Evolutionary conservation across 2,797 vertebrate species (phyloP).

Genomic region (Hylomyscus alleni): DNA sequence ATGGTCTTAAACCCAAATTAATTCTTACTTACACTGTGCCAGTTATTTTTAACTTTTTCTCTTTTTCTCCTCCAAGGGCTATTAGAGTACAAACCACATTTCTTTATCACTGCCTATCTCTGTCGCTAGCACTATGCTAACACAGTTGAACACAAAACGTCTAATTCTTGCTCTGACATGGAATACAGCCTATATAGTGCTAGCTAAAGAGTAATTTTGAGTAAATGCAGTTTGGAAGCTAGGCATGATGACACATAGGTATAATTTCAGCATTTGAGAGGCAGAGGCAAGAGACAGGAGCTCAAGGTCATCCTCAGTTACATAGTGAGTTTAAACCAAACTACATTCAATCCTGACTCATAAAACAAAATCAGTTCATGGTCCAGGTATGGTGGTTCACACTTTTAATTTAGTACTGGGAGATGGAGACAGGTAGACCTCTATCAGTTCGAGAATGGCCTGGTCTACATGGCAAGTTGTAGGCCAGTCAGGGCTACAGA

Average conservation of each 20-base stretch:
- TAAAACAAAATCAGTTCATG: not conserved
- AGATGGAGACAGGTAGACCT: not conserved
- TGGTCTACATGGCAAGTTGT: not conserved
- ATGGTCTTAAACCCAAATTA: slow-evolving; percentile 15
- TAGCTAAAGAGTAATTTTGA: slow-evolving; percentile 48
- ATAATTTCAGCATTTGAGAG: not conserved
- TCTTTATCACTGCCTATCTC: not conserved
- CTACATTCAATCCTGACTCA: not conserved
- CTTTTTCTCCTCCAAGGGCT: slow-evolving; percentile 21
- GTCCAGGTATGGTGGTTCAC: not conserved
- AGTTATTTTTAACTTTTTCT: slow-evolving; percentile 26
- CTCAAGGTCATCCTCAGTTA: not conserved
- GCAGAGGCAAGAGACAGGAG: not conserved
- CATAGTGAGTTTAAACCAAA: not conserved
- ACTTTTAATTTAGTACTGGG: not conserved
- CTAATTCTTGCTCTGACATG: not conserved
- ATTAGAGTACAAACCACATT: slow-evolving; percentile 7
- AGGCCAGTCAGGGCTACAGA: not conserved
- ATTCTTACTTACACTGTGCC: not conserved
- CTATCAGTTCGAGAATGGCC: not conserved
- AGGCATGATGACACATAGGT: not conserved
- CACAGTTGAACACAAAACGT: not conserved
- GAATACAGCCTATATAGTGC: not conserved
- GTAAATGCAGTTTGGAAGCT: not conserved
- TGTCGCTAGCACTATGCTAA: not conserved